These are phyloP conservation scores for Holcopasites calliopsidis DNA, from an alignment of 1,140 invertebrate species.

Conservation along the genomic window DNA sequence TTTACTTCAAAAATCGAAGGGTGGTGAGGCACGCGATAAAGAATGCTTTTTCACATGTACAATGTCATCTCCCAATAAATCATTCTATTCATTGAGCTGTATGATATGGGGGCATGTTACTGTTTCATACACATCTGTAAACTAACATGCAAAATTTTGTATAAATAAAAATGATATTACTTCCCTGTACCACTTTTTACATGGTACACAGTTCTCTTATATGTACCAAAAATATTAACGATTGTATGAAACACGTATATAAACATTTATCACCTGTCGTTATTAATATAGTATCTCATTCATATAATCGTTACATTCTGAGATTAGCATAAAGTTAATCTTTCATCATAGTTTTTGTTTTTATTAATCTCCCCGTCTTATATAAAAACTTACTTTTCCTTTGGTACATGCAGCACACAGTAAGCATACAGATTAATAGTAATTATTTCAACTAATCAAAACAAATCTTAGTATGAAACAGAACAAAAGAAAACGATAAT, in stretches of 20 bases:
- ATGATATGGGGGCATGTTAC: not conserved
- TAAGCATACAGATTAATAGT: constrained; percentile 11
- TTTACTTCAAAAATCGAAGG: constrained; percentile 9
- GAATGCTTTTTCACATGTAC: not conserved
- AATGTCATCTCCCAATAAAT: not conserved
- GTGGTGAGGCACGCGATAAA: not conserved
- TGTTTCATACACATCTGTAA: not conserved
- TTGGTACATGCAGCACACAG: constrained; percentile 15
- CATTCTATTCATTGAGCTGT: not conserved
- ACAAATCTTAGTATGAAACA: not conserved
- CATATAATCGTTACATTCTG: not conserved
- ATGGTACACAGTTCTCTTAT: not conserved
- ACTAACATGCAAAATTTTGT: constrained; percentile 31
- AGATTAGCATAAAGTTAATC: not conserved
- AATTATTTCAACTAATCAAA: not conserved
- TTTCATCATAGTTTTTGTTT: not conserved
- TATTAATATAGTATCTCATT: constrained; percentile 2
- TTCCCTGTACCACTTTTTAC: not conserved
- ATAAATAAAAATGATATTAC: no score
- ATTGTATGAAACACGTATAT: not conserved
- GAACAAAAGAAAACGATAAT: not conserved
- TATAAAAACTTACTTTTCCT: constrained; percentile 22
- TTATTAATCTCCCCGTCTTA: not conserved
- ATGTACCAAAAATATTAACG: not conserved
- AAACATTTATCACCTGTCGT: not conserved